Percentiles rank a stretch among this genome's conserved stretches.
Conservation (phyloP, 2,888 invertebrate genomes). For the Nomada fucata region DNA sequence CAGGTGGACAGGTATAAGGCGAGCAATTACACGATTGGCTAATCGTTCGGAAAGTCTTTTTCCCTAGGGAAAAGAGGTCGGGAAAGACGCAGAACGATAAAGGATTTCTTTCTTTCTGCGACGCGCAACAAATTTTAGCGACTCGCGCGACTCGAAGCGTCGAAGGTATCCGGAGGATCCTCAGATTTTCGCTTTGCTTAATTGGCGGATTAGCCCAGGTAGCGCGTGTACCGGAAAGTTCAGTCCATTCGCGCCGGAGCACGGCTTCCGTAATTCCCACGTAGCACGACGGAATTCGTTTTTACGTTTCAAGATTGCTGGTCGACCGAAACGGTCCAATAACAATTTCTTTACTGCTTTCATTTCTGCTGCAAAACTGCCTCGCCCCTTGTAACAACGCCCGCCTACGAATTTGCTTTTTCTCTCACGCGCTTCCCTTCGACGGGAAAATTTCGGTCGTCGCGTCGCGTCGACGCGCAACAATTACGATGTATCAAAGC, state of each 20-base stretch:
- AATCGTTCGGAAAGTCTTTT: neutral
- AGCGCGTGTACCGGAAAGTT: neutral
- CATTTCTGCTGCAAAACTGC: slow-evolving; percentile 45
- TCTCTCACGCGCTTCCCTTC: slow-evolving; percentile 22
- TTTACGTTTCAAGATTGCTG: slow-evolving; percentile 36
- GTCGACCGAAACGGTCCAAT: slow-evolving; percentile 36
- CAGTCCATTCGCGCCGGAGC: neutral
- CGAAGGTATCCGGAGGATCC: neutral
- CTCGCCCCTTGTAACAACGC: slow-evolving; percentile 29
- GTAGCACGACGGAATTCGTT: slow-evolving; percentile 14
- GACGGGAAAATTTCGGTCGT: slow-evolving; percentile 20
- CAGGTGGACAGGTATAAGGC: slow-evolving; percentile 27
- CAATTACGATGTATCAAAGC: slow-evolving; percentile 38
- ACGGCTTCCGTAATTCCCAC: slow-evolving; percentile 1
- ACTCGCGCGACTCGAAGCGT: neutral
- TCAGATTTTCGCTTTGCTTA: neutral
- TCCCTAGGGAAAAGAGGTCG: neutral
- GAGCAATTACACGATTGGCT: slow-evolving; percentile 30
- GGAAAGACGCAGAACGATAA: neutral
- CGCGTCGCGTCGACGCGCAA: neutral
- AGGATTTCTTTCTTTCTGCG: neutral
- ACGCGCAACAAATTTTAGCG: neutral
- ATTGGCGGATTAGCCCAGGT: neutral
- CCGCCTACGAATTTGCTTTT: slow-evolving; percentile 48
- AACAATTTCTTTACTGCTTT: slow-evolving; percentile 49